Conservation (phyloP, 2,113 vertebrate genomes). For the Beaufortia kweichowensis region DNA sequence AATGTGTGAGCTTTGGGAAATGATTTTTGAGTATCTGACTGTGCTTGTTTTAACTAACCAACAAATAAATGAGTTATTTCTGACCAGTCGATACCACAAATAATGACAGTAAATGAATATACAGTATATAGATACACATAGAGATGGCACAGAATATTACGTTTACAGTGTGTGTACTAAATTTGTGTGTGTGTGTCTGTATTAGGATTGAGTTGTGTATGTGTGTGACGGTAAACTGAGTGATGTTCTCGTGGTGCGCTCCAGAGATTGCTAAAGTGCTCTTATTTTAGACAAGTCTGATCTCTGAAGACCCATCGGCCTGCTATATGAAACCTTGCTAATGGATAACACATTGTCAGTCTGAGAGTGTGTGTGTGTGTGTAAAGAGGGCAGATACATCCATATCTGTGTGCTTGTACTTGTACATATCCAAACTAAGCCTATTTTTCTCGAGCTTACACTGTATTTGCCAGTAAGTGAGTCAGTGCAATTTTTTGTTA, state of each 20-base stretch:
- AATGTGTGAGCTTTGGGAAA: constrained; percentile 33
- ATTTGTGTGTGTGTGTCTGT: constrained; percentile 12
- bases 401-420: constrained; percentile 31
- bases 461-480: constrained; percentile 1
- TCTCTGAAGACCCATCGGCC: constrained; percentile 57
- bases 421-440: constrained; percentile 1
- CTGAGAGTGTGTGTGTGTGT: constrained; percentile 45
- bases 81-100: not conserved
- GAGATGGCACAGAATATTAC: not conserved
- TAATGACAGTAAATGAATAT: not conserved
- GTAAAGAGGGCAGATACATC: constrained; percentile 32
- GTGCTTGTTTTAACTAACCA: not conserved
- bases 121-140: not conserved
- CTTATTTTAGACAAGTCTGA: constrained; percentile 62
- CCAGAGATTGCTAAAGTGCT: constrained; percentile 63
- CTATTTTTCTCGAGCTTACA: constrained; percentile 9
- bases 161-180: not conserved
- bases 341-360: constrained; percentile 56
- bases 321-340: constrained; percentile 64
- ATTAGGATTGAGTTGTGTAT: not conserved
- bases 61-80: not conserved
- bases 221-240: constrained; percentile 49
- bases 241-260: constrained; percentile 50
- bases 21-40: constrained; percentile 1
- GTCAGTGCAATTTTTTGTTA: not conserved